Evolutionary conservation across 2,113 vertebrate species (phyloP), one percentile per base, ranked within the genome.

Genomic region (Leucopsar rothschildi): DNA sequence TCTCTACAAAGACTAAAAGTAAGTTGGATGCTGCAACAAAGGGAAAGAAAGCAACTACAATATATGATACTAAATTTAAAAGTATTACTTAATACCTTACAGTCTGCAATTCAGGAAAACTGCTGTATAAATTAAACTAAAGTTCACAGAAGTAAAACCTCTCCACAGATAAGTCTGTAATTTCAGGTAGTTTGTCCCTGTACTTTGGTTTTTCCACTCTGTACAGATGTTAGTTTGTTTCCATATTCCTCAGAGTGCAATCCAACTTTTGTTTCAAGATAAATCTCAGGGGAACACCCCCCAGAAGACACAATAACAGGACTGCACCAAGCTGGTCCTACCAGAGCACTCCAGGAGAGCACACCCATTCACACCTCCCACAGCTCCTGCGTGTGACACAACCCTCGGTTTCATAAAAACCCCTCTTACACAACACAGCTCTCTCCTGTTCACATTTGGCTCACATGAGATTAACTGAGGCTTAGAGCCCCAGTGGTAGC

Each of bases 211-310:
- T 16, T 87, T 81, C 40, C 3, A 0, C 13, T 81, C 52, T 6
- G 3, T 29, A 78, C 8, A 65, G 12, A 70, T 29, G 4, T 37
- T 28, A 19, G 12, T 16, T 81, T 65, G 12, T 29, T 78, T 31
- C 59, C 17, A 61, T 0, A 0, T 40, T 88, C 45, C 56, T 61
- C 72, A 52, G 22, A 76, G 2, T 56, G 31, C 1, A 0, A 83
- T 49, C 37, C 59, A 61, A 27, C 2, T 23, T 69, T 52, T 40
- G 29, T 72, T 57, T 49, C 63, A 60, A 80, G 92, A 71, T 4
- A 40, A 66, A 88, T 52, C 68, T 60, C 40, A n/a, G 70, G 24
- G 12, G 28, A 86, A 44, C 37, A 27, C 10, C 52, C 31, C 35
- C 35, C 24, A 65, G 17, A 56, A 83, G 27, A 20, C 9, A 2